These are phyloP conservation scores for Gopherus evgoodei DNA, from an alignment of 2,113 vertebrate species.

Conservation along the genomic window DNA sequence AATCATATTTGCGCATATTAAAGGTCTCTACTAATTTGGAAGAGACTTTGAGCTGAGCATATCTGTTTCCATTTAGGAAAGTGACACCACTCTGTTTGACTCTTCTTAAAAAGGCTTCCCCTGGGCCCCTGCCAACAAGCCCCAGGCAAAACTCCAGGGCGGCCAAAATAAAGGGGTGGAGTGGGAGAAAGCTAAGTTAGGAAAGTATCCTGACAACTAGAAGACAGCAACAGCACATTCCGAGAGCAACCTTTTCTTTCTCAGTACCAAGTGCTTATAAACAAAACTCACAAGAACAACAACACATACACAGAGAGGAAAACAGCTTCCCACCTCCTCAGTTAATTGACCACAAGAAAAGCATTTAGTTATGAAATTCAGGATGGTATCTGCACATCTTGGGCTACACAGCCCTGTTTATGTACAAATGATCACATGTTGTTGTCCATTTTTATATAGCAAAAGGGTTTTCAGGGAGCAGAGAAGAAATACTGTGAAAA, in stretches of 20 bases:
- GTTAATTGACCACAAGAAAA: slow-evolving; percentile 21
- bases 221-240: not conserved
- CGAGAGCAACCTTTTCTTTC: not conserved
- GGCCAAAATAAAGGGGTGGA: not conserved
- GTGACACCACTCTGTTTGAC: not conserved
- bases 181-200: not conserved
- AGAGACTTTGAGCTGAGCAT: slow-evolving; percentile 11
- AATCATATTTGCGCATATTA: slow-evolving; percentile 15
- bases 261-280: slow-evolving; percentile 40
- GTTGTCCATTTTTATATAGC: slow-evolving; percentile 27
- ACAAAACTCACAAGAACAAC: not conserved
- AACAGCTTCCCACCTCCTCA: slow-evolving; percentile 17
- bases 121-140: not conserved
- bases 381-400: slow-evolving; percentile 6
- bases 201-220: not conserved
- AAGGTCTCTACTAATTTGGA: not conserved
- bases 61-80: not conserved
- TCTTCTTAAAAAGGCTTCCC: not conserved
- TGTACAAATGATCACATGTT: slow-evolving; percentile 54
- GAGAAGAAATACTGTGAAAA: slow-evolving; percentile 33
- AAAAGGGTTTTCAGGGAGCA: not conserved
- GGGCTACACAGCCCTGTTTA: slow-evolving; percentile 43
- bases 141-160: not conserved
- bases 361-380: slow-evolving; percentile 53
- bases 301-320: not conserved